Evolutionary conservation across 2,888 invertebrate species (phyloP).

Genomic region (Rhyacophila evoluta): DNA sequence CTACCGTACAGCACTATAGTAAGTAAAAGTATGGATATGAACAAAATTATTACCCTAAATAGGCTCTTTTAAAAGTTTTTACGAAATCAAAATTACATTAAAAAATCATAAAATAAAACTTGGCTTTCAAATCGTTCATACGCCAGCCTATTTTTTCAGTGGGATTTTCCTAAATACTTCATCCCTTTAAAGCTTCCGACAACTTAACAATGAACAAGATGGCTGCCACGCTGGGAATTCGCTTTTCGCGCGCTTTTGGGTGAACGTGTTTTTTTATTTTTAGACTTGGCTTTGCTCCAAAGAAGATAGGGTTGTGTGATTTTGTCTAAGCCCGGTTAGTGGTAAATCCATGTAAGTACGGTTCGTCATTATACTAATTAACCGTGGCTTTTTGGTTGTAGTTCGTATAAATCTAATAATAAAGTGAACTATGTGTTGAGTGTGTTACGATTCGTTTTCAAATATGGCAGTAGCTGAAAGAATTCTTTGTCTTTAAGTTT

Average conservation of each 20-base stretch:
- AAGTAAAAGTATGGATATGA: too few species aligned
- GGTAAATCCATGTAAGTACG: neutral
- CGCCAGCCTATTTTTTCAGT: neutral
- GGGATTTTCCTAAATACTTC: neutral
- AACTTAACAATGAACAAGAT: conserved; percentile 12
- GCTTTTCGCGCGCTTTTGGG: neutral
- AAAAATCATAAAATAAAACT: neutral
- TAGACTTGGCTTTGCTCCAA: neutral
- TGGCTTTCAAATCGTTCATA: neutral
- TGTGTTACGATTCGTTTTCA: too few species aligned
- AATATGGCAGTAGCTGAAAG: too few species aligned
- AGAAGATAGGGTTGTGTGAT: neutral
- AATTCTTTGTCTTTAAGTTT: too few species aligned
- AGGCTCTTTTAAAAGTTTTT: too few species aligned
- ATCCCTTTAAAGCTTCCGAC: neutral
- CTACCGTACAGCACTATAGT: too few species aligned
- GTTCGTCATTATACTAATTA: too few species aligned
- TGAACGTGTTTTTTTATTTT: neutral
- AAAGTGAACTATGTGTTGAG: too few species aligned
- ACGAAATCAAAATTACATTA: neutral
- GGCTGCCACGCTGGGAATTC: neutral
- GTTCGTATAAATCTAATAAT: too few species aligned
- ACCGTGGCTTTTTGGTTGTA: too few species aligned
- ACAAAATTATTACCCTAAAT: too few species aligned
- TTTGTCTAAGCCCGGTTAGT: neutral